Base-by-base conservation (phyloP, 2,888 invertebrate species). In the Eilema sororculum region DNA sequence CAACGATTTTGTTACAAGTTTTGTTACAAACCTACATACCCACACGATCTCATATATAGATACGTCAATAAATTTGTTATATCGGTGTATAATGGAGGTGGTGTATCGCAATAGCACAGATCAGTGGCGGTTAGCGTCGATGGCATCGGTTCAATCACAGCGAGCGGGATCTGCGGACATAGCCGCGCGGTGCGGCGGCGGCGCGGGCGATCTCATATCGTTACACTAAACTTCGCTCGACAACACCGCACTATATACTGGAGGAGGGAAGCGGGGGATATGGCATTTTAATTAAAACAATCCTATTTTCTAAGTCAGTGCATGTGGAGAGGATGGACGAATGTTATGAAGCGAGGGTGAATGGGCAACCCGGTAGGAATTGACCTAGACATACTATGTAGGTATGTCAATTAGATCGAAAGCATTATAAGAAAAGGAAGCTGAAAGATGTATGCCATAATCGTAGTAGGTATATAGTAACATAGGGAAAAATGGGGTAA, bases 61-160 rank as follows among this genome's bases (percentile, higher is more conserved):
- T 52, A 9, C 52, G n/a, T 4, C 52, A 52, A 52, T 52, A 52
- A 52, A 52, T 20, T 52, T 52, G 2, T 52, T 52, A 52, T 52
- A 67, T 63, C 25, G 66, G 41, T 66, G 57, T 67, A 63, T 67
- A 67, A 67, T 62, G 13, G 67, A 63, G 70, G 58, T 63, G 16
- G 20, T 57, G 60, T 59, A 52, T 58, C 22, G 46, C 56, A 65
- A 69, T 66, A 37, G 68, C 57, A 66, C 78, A 71, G 72, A 82
- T 80, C 72, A 80, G 72, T 70, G 69, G 64, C 62, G 62, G 78
- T 78, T 74, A 67, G 67, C 66, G 61, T 52, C 65, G 69, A 68
- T 82, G 65, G 58, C 63, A 70, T 71, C 74, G 81, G 80, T 82
- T 80, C 80, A 80, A 80, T 82, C 80, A 80, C 69, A 79, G 81